phyloP scores from a whole-genome alignment of 1,140 invertebrate species.

The Thaumatotibia leucotreta region DNA sequence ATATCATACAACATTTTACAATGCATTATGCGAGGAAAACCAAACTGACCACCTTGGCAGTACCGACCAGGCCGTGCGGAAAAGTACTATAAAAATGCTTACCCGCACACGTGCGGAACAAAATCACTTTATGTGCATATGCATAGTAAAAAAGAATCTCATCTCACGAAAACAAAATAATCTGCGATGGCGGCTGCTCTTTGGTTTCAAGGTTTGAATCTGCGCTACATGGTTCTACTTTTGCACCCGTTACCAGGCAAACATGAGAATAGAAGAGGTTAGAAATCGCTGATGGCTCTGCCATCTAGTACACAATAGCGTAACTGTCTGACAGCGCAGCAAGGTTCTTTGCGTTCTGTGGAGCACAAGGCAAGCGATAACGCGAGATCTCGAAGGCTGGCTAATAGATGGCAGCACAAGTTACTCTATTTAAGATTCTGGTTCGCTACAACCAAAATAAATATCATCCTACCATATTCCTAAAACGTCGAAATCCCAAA shows the following conservation, averaged over 20 bases:
- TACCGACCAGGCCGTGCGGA: too few relatives aligned
- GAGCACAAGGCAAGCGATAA: background rate
- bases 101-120: too few relatives aligned
- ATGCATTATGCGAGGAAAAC: too few relatives aligned
- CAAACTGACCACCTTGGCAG: too few relatives aligned
- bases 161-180: background rate
- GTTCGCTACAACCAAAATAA: too few relatives aligned
- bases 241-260: background rate
- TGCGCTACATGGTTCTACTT: slow-evolving; percentile 12
- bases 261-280: background rate
- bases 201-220: background rate
- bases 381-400: slow-evolving; percentile 10
- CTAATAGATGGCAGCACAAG: slow-evolving; percentile 29
- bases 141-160: too few relatives aligned
- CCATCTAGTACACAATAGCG: background rate
- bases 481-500: too few relatives aligned
- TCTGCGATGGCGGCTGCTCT: too few relatives aligned
- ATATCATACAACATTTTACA: too few relatives aligned
- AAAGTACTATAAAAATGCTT: too few relatives aligned
- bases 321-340: background rate
- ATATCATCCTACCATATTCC: too few relatives aligned
- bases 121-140: too few relatives aligned
- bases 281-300: background rate
- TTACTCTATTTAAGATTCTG: background rate
- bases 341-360: background rate